Base-by-base conservation (phyloP, 2,797 vertebrate genomes). In the Gadopsis bispinosus region DNA sequence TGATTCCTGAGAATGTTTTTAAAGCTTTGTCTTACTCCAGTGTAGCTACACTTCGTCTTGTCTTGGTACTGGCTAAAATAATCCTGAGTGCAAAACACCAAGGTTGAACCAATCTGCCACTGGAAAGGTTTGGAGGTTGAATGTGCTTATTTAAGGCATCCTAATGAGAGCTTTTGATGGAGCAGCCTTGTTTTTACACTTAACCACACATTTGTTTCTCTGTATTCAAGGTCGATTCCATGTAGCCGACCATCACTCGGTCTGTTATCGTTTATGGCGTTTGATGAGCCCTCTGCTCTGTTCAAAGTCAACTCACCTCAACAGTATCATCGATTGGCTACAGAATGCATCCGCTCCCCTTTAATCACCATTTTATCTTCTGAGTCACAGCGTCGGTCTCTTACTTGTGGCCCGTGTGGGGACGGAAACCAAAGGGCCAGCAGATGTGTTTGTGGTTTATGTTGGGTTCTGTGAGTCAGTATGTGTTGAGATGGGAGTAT, bases 391-490 rank as follows among this genome's bases (percentile, higher is more conserved):
- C 7, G n/a, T 73, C 1, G 13, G 45, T 59, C 51, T 86, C 68
- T 85, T 69, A 72, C 70, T 89, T 86, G 87, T 84, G 87, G 80
- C 58, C 48, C 33, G 19, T 50, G 69, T 65, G 80, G 63, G 47
- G 79, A 78, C 10, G 35, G 65, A 65, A 22, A 73, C 70, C 68
- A 43, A 82, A 84, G 70, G 71, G 45, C 50, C 81, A 37, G 84
- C 92, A 90, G 87, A 91, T 91, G 91, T 91, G 87, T 77, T 14
- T 4, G 83, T 77, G 88, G 88, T 83, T 88, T 69, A 68, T 43
- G 79, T 78, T 58, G 66, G 62, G 68, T 64, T 64, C 50, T 81
- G 78, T 80, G 79, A 68, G 82, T 88, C 83, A 80, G 63, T 54
- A 8, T 62, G 73, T 84, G 87, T 76, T 84, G 83, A 91, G 76